Evolutionary conservation across 2,797 vertebrate genomes (phyloP), one percentile per base, ranked within the genome.

Genomic region (Sebastolobus alascanus): DNA sequence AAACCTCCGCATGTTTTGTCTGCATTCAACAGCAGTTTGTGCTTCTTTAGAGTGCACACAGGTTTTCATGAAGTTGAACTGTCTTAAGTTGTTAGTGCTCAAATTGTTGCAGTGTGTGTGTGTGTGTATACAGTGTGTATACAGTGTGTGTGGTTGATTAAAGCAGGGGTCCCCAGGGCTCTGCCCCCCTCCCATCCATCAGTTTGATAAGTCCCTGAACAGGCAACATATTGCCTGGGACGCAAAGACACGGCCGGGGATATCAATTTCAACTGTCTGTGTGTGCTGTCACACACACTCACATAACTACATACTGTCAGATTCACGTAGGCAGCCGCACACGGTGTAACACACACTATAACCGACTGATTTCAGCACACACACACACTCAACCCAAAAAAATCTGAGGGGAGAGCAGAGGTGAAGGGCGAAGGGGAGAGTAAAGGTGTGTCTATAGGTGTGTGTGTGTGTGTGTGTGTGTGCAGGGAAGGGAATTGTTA

Each of bases 181-280:
- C 94, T 95, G 94, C 93, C 91, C 95, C 94, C 93, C 94, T 93
- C 96, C 93, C 96, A 97, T 98, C 96, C 95, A 98, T 98, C 97
- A 98, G 95, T 94, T 94, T 97, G 97, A 98, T 97, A 97, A 97
- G 95, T 95, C 95, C 95, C 95, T 96, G 96, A 97, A 97, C 86
- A 97, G 96, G 95, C 95, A 97, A 97, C 97, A 96, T 97, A 97
- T 97, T 98, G 97, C 95, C 96, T 96, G 96, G 96, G 96, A 97
- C 69, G n/a, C 74, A 86, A 95, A 94, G 94, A 92, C 96, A 96
- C 88, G 91, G 94, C 94, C 91, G 94, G 94, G 94, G 95, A 96
- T 97, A 97, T 98, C 96, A 96, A 96, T 97, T 97, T 96, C 92
- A 93, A 90, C 95, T 86, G 94, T 96, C 95, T 95, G 92, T 61